These are phyloP conservation scores for Garra rufa DNA, from an alignment of 2,113 vertebrate genomes.

Conservation along the genomic window DNA sequence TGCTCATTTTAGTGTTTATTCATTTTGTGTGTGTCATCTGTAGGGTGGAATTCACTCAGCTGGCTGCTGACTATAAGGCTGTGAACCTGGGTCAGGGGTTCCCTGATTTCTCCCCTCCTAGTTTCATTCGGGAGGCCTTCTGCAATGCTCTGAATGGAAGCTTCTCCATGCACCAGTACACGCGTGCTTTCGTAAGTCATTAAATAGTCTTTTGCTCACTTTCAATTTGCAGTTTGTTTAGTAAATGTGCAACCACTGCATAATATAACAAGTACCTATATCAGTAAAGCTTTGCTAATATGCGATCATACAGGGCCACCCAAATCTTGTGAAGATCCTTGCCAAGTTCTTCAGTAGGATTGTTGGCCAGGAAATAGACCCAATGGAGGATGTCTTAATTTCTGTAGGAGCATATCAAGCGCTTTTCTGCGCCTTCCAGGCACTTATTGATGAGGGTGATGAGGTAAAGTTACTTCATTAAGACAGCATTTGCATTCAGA, in stretches of 20 bases:
- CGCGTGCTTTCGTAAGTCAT: slow-evolving; percentile 85
- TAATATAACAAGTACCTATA: neutral
- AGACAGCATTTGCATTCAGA: neutral
- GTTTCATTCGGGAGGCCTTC: slow-evolving; percentile 84
- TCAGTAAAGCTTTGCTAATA: neutral
- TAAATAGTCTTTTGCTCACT: neutral
- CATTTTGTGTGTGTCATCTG: slow-evolving; percentile 24
- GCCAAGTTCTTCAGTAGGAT: slow-evolving; percentile 86
- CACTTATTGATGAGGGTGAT: slow-evolving; percentile 87
- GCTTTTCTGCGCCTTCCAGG: slow-evolving; percentile 91
- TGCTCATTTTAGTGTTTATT: neutral
- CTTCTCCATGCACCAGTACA: slow-evolving; percentile 89
- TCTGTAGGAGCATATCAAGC: slow-evolving; percentile 92
- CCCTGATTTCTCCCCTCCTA: slow-evolving; percentile 88
- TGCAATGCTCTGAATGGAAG: slow-evolving; percentile 72
- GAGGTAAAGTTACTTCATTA: slow-evolving; percentile 77
- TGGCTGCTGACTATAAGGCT: slow-evolving; percentile 78
- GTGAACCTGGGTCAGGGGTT: slow-evolving; percentile 96
- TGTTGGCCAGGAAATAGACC: slow-evolving; percentile 82
- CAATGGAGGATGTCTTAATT: slow-evolving; percentile 85
- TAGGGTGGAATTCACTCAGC: slow-evolving; percentile 87
- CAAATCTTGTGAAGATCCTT: slow-evolving; percentile 82
- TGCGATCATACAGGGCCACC: slow-evolving; percentile 83
- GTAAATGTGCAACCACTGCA: neutral
- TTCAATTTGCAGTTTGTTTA: neutral